Conservation (phyloP, 2,888 invertebrate species). For the Crossocerus cetratus region DNA sequence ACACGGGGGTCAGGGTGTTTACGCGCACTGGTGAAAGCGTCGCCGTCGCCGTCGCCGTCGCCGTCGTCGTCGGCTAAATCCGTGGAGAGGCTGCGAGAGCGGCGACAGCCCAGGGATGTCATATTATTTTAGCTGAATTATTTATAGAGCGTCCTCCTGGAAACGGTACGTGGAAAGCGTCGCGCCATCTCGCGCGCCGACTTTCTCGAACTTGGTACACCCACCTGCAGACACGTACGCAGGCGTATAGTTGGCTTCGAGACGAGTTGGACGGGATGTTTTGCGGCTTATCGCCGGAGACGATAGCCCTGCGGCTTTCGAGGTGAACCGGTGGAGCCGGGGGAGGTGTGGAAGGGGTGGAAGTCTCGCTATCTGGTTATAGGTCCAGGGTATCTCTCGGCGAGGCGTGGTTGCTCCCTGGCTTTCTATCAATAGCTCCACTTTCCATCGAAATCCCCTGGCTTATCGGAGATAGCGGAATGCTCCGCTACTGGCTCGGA, state of each 20-base stretch:
- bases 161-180: constrained; percentile 4
- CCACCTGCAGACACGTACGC: background rate
- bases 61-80: constrained; percentile 45
- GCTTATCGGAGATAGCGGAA: constrained; percentile 3
- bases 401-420: constrained; percentile 56
- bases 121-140: constrained; percentile 75
- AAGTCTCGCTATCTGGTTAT: constrained; percentile 59
- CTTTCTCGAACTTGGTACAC: background rate
- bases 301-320: constrained; percentile 39
- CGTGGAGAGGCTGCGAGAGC: constrained; percentile 41
- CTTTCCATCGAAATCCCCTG: constrained; percentile 24
- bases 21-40: constrained; percentile 49
- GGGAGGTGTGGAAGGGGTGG: constrained; percentile 2
- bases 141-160: constrained; percentile 67
- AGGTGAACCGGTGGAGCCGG: constrained; percentile 51
- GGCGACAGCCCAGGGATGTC: constrained; percentile 35
- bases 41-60: constrained; percentile 47
- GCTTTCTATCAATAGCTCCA: constrained; percentile 47
- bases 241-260: background rate
- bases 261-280: constrained; percentile 8
- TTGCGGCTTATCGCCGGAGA: constrained; percentile 28
- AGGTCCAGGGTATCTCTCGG: constrained; percentile 26
- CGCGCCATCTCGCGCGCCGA: too few relatives aligned
- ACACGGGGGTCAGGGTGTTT: constrained; percentile 42
- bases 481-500: background rate